Evolutionary conservation across 2,797 vertebrate species (phyloP).

Genomic region (Acrossocheilus wenchowensis): DNA sequence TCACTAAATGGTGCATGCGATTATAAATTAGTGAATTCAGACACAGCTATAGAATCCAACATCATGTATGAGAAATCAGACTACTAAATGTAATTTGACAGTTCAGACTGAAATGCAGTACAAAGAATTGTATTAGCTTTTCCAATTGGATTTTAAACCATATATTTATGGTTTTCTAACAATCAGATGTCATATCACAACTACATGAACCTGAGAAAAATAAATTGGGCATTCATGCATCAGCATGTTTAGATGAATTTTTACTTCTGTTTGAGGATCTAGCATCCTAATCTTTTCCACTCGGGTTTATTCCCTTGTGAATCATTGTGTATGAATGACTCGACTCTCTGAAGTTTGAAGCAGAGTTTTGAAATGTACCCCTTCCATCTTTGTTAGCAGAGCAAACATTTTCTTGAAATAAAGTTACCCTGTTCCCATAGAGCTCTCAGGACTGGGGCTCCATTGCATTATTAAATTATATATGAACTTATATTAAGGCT

Average conservation of each 20-base stretch:
- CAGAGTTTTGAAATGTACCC: neutral
- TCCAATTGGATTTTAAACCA: neutral
- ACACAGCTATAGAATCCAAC: neutral
- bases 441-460: constrained; percentile 15
- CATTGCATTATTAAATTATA: constrained; percentile 42
- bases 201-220: neutral
- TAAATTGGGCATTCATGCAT: neutral
- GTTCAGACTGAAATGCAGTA: neutral
- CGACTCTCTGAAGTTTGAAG: neutral
- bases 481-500: constrained; percentile 19
- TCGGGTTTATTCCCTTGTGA: neutral
- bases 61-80: neutral
- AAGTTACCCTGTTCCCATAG: constrained; percentile 7
- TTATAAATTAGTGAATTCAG: neutral
- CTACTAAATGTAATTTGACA: neutral
- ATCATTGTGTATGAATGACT: neutral
- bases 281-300: neutral
- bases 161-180: neutral
- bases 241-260: neutral
- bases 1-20: neutral
- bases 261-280: neutral
- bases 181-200: neutral
- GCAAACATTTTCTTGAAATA: constrained; percentile 17
- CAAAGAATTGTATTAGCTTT: neutral
- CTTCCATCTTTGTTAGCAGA: constrained; percentile 3